These are phyloP conservation scores for Bombus confusus DNA, from an alignment of 1,140 invertebrate species.

Conservation along the genomic window DNA sequence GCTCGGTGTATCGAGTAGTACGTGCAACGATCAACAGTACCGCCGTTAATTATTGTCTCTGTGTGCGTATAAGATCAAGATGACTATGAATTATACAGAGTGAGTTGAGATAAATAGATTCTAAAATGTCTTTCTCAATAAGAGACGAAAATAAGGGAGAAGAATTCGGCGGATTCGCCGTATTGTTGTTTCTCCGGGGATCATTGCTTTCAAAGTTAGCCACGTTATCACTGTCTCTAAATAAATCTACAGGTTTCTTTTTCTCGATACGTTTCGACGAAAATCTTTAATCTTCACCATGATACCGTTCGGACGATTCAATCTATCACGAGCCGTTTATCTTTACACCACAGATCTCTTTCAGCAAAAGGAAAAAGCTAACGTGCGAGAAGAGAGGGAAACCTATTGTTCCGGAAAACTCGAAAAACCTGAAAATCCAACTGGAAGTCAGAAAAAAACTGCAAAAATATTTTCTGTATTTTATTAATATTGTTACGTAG, in stretches of 20 bases:
- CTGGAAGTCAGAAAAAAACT: neutral
- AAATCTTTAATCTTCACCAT: neutral
- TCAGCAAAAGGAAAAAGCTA: neutral
- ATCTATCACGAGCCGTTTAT: neutral
- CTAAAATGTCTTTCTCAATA: neutral
- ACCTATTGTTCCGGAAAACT: neutral
- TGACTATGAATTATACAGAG: conserved; percentile 14
- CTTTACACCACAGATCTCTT: neutral
- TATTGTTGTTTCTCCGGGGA: neutral
- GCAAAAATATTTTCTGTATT: neutral
- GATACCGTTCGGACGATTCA: neutral
- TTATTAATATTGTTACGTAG: too few relatives aligned
- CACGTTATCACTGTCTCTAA: conserved; percentile 3
- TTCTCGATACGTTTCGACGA: conserved; percentile 9
- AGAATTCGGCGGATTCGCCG: neutral
- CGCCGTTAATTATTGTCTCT: neutral
- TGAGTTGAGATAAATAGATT: neutral
- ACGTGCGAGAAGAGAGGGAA: neutral
- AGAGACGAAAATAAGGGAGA: neutral
- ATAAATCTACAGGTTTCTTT: conserved; percentile 5
- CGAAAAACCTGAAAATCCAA: too few relatives aligned
- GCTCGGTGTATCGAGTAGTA: conserved; percentile 2
- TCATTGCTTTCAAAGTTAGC: conserved; percentile 13
- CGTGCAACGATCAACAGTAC: conserved; percentile 17
- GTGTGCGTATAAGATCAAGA: conserved; percentile 23